Percentiles rank a stretch among this genome's conserved stretches.
Evolutionary conservation across 2,113 vertebrate genomes (phyloP).

Genomic region (Labeo catla): DNA sequence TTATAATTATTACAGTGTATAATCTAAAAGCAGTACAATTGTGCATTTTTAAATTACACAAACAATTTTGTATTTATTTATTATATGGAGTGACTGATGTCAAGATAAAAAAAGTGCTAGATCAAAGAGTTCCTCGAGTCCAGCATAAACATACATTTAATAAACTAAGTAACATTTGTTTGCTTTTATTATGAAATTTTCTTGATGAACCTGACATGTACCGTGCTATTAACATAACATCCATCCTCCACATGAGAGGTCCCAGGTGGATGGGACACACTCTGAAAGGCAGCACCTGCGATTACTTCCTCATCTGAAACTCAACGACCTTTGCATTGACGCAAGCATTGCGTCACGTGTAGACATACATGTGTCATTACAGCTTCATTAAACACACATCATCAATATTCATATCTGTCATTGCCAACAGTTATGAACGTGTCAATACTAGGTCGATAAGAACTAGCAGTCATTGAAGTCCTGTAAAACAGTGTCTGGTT

Average conservation of each 20-base stretch:
- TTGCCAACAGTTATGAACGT: slow-evolving; percentile 13
- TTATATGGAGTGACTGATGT: no score
- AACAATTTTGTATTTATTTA: not conserved
- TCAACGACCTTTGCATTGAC: slow-evolving; percentile 23
- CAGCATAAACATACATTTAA: no score
- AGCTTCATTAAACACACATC: slow-evolving; percentile 18
- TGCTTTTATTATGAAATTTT: not conserved
- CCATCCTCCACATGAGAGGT: not conserved
- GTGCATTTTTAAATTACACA: not conserved
- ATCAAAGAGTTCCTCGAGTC: no score
- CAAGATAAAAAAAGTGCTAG: no score
- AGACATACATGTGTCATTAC: not conserved
- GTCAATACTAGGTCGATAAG: slow-evolving; percentile 6
- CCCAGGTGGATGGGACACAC: not conserved
- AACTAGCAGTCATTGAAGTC: not conserved
- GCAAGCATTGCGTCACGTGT: slow-evolving; percentile 19
- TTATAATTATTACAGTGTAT: not conserved
- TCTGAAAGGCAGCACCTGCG: slow-evolving; percentile 15
- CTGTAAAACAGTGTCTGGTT: slow-evolving; percentile 8
- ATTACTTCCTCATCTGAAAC: slow-evolving; percentile 12
- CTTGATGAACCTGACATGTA: not conserved
- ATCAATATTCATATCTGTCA: slow-evolving; percentile 38
- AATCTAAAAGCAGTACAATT: not conserved
- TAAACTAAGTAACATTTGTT: not conserved
- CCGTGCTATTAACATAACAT: not conserved